A percentile compares a stretch with the other conserved stretches of the same genome.
These are phyloP conservation scores for Esox niger DNA, from an alignment of 2,113 vertebrate genomes.

Conservation along the genomic window DNA sequence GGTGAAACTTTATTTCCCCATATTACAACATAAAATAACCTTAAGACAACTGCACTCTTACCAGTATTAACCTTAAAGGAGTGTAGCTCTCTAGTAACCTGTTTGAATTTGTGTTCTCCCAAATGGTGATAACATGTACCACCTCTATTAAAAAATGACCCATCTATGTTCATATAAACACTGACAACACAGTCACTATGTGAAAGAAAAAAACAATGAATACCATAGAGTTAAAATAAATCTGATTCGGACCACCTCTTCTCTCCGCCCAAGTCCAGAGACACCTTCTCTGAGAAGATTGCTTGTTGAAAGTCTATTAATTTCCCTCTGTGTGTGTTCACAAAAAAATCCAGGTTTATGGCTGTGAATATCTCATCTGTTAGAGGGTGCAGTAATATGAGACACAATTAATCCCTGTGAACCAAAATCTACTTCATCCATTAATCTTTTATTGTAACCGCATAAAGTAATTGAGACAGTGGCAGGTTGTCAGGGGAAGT, in stretches of 20 bases:
- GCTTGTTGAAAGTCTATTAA: conserved; percentile 85
- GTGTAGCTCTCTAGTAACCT: too few relatives aligned
- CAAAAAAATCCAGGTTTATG: conserved; percentile 86
- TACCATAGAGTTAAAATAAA: conserved; percentile 63
- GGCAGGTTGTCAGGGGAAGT: conserved; percentile 80
- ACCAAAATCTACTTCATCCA: conserved; percentile 89
- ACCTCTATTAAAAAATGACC: too few relatives aligned
- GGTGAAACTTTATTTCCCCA: too few relatives aligned
- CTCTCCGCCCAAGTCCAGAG: conserved; percentile 61
- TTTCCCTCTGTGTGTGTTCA: conserved; percentile 87
- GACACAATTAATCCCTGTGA: conserved; percentile 89
- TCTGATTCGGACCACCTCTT: conserved; percentile 70
- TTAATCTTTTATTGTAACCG: conserved; percentile 92
- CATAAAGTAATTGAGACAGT: conserved; percentile 82
- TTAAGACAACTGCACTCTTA: too few relatives aligned
- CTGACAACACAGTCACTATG: not conserved
- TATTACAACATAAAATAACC: too few relatives aligned
- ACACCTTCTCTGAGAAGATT: conserved; percentile 72
- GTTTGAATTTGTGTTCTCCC: too few relatives aligned
- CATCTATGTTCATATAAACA: not conserved
- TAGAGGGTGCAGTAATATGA: conserved; percentile 72
- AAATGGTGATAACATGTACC: too few relatives aligned
- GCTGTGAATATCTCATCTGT: conserved; percentile 81
- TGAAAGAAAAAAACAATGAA: conserved; percentile 60
- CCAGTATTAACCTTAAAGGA: too few relatives aligned